Percentiles rank a stretch among this genome's conserved stretches.
Evolutionary conservation across 2,797 vertebrate species (phyloP).

Genomic region (Psittacula echo): DNA sequence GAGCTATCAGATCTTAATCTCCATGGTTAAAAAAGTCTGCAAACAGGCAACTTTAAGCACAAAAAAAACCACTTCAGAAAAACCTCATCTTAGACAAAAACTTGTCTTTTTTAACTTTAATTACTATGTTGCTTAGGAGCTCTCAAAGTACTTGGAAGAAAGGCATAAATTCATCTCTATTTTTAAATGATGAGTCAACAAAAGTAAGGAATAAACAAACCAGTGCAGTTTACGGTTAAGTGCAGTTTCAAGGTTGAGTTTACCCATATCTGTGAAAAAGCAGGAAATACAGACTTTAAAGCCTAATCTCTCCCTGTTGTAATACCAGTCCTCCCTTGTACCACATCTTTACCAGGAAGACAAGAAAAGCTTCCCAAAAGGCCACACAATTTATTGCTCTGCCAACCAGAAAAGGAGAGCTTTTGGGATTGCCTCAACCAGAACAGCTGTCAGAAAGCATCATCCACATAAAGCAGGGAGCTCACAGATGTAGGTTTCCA

Average conservation of each 20-base stretch:
- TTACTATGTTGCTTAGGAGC: not conserved
- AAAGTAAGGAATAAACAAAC: slow-evolving; percentile 1
- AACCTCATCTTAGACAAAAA: not conserved
- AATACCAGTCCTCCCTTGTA: not conserved
- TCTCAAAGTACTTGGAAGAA: not conserved
- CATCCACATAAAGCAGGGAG: not conserved
- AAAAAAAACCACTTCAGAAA: not conserved
- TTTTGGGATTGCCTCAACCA: not conserved
- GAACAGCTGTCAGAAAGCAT: not conserved
- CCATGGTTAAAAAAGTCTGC: not conserved
- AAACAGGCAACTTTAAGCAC: not conserved
- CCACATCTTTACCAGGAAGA: not conserved
- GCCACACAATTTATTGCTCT: not conserved
- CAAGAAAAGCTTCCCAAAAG: not conserved
- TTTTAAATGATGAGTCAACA: not conserved
- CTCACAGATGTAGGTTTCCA: not conserved
- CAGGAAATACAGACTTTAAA: not conserved
- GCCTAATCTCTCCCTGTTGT: not conserved
- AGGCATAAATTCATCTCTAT: not conserved
- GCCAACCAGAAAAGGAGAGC: not conserved
- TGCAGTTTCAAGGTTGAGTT: not conserved
- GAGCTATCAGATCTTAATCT: not conserved
- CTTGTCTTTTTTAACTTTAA: not conserved
- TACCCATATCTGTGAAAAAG: not conserved
- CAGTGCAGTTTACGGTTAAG: not conserved